phyloP scores from a whole-genome alignment of 2,113 vertebrate species.

The Otus sunia region DNA sequence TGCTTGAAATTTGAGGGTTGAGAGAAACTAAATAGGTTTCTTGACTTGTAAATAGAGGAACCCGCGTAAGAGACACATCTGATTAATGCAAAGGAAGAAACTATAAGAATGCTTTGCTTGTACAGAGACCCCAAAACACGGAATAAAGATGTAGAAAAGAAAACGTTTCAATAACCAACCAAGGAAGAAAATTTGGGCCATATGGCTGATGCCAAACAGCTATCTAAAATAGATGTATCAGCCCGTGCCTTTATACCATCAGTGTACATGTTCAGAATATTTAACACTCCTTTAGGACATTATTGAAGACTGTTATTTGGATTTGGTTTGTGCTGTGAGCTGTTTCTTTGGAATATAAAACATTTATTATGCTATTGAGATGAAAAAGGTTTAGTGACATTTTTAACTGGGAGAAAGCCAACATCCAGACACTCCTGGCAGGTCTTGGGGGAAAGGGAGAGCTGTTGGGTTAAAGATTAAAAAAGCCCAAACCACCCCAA shows the following conservation, averaged over 20 bases:
- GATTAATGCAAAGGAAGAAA: background rate
- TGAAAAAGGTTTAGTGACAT: background rate
- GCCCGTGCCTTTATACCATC: background rate
- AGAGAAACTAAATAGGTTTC: background rate
- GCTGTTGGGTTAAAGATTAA: background rate
- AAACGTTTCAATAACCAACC: background rate
- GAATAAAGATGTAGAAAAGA: background rate
- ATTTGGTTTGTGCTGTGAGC: background rate
- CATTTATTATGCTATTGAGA: background rate
- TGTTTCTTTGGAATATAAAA: background rate
- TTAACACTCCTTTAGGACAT: background rate
- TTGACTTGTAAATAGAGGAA: background rate
- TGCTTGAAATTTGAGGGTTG: background rate
- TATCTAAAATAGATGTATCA: background rate
- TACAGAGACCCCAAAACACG: background rate
- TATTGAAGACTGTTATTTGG: background rate
- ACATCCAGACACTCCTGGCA: background rate
- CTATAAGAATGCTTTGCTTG: background rate
- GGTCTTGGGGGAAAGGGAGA: background rate
- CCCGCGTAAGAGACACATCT: background rate
- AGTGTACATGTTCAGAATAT: background rate
- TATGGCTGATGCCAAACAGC: background rate
- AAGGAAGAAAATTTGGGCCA: background rate
- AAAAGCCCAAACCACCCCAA: background rate
- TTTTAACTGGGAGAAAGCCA: background rate